phyloP scores from a whole-genome alignment of 2,888 invertebrate species.

The Actias luna region DNA sequence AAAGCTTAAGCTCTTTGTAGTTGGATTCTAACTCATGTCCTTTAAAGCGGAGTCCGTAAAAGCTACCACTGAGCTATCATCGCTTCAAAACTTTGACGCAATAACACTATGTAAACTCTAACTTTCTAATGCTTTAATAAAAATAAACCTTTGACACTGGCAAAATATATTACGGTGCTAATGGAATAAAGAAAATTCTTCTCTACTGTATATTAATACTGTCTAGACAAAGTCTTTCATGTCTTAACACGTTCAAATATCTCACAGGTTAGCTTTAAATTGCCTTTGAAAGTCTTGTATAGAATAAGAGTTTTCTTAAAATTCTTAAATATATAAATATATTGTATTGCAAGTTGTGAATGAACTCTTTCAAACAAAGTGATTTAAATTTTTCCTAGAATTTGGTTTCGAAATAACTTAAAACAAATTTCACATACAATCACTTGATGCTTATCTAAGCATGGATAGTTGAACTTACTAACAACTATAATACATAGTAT shows the following conservation, averaged over 20 bases:
- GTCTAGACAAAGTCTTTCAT: not conserved
- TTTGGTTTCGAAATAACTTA: not conserved
- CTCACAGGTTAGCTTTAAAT: not conserved
- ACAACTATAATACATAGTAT: no score
- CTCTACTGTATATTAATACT: not conserved
- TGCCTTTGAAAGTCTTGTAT: not conserved
- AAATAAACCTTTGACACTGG: not conserved
- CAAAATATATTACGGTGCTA: not conserved
- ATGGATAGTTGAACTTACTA: no score
- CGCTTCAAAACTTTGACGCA: no score
- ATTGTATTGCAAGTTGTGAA: not conserved
- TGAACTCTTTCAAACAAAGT: no score
- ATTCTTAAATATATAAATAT: not conserved
- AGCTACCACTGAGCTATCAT: no score
- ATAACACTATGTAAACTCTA: not conserved
- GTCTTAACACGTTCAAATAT: not conserved
- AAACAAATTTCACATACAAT: no score
- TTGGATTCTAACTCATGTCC: no score
- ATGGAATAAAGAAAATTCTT: not conserved
- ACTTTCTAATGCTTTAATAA: slow-evolving; percentile 8
- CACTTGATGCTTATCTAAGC: no score
- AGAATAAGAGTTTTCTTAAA: not conserved
- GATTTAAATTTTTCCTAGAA: no score
- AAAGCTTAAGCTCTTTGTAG: no score
- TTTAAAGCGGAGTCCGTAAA: no score